Base-by-base conservation (phyloP, 2,797 vertebrate genomes). In the Moxostoma hubbsi region DNA sequence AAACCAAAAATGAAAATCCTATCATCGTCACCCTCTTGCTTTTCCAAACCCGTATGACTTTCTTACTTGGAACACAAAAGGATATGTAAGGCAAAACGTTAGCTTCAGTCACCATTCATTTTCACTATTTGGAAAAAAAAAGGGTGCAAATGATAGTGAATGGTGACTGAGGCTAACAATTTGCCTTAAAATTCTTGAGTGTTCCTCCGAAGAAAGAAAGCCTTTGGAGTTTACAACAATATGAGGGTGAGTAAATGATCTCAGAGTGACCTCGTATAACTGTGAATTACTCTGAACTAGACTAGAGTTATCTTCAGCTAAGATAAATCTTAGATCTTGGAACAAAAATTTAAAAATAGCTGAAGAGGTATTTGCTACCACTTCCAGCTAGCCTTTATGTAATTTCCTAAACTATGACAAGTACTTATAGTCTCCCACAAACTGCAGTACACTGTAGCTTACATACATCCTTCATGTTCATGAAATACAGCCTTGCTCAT, bases 401-500 rank as follows among this genome's bases (percentile, higher is more conserved):
- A 6, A 62, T 53, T 81, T 79, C 61, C 51, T 68, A 46, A 73
- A 15, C 67, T 49, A 53, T 50, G 46, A 79, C 50, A 57, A 76
- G 45, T 62, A 62, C 13, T 71, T 54, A 64, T 81, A 49, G 68
- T 70, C 24, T 62, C 77, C 6, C 12, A 70, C 51, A 70, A 66
- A 55, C 70, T 66, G 61, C 59, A 77, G 69, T 83, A 79, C 16
- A 72, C 77, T 36, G 65, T 61, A 61, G 55, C 18, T 18, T 47
- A 74, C 75, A 80, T 77, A 71, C 68, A 24, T 24, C 36, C n/a
- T 68, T 71, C 10, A 51, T 82, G 58, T 76, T 70, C 61, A 63
- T 62, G 71, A 83, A 66, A 63, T 36, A 36, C 62, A 80, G 80
- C 63, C 63, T 3, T 10, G 75, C 75, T 87, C 71, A 65, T 79